These are phyloP conservation scores for Anastrepha ludens DNA, from an alignment of 1,140 invertebrate genomes.

Conservation along the genomic window DNA sequence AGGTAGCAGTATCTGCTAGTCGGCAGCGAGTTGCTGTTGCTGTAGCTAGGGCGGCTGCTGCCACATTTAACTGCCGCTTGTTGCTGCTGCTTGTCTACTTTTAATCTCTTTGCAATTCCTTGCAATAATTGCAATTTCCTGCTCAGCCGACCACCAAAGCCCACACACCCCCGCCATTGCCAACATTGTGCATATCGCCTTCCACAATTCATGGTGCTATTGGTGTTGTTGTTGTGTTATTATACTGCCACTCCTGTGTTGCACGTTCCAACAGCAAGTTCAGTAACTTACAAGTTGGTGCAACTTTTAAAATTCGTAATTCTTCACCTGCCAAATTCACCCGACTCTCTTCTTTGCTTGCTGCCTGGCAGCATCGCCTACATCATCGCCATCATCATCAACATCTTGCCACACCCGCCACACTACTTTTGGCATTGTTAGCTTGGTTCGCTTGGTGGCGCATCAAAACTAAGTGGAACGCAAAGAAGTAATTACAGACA, in stretches of 20 bases:
- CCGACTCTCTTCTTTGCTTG: background rate
- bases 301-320: slow-evolving; percentile 43
- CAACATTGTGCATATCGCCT: background rate
- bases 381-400: background rate
- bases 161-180: background rate
- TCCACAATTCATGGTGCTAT: background rate
- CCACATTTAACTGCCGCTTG: background rate
- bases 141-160: slow-evolving; percentile 8
- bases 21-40: background rate
- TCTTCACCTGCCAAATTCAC: slow-evolving; percentile 43
- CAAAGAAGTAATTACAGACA: slow-evolving; percentile 46
- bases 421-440: slow-evolving; percentile 4
- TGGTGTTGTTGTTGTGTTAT: slow-evolving; percentile 14
- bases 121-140: slow-evolving; percentile 52
- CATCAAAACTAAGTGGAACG: slow-evolving; percentile 47
- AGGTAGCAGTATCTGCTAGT: background rate
- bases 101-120: slow-evolving; percentile 36
- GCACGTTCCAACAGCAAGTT: slow-evolving; percentile 18
- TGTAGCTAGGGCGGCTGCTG: background rate
- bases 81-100: slow-evolving; percentile 35
- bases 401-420: background rate
- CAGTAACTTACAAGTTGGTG: slow-evolving; percentile 33
- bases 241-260: slow-evolving; percentile 22
- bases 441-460: background rate
- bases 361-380: background rate